Base-by-base conservation (phyloP, 2,113 vertebrate species). In the Pseudorasbora parva region DNA sequence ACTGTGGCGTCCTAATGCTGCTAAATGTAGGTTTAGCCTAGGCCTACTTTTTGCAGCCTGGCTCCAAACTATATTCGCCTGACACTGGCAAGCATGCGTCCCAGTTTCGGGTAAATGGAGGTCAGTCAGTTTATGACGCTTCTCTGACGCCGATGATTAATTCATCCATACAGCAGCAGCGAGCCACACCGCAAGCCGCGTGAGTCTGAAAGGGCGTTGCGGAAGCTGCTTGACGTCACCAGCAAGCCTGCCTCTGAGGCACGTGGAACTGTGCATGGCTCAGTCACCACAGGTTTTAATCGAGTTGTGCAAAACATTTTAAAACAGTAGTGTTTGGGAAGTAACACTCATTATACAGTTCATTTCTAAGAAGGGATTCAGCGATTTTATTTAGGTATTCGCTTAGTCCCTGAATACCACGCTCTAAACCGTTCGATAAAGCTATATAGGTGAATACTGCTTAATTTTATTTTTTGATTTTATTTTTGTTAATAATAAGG, bases 211-310 rank as follows among this genome's bases (percentile, higher is more conserved):
- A 80, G 27, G 64, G 47, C 56, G 68, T 69, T 43, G n/a, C 15
- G 17, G 66, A 41, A 23, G 49, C 5, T 51, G 72, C 2, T 1
- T 84, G 91, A 91, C 92, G 92, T 93, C 93, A 92, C 1, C 37
- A 0, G 0, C 0, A 7, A 37, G 45, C 51, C 56, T 78, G 59
- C 54, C 66, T 56, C 85, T n/a, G 78, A 10, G 10, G 86, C 94
- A 94, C 93, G 93, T 92, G 92, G 91, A 91, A 71, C 12, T 69
- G 86, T 87, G 90, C 90, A 91, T 93, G n/a, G 60, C 37, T n/a
- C 47, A 56, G 78, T 37, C 43, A 25, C 64, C 25, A 66, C 25
- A 37, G 17, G 25, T 6, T 9, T 54, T 17, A 30, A 2, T 15
- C 0, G 7, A 49, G 14, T 0, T 27, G 43, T 15, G 71, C 71